Evolutionary conservation across 1,140 invertebrate genomes (phyloP).

Genomic region (Drosophila athabasca): DNA sequence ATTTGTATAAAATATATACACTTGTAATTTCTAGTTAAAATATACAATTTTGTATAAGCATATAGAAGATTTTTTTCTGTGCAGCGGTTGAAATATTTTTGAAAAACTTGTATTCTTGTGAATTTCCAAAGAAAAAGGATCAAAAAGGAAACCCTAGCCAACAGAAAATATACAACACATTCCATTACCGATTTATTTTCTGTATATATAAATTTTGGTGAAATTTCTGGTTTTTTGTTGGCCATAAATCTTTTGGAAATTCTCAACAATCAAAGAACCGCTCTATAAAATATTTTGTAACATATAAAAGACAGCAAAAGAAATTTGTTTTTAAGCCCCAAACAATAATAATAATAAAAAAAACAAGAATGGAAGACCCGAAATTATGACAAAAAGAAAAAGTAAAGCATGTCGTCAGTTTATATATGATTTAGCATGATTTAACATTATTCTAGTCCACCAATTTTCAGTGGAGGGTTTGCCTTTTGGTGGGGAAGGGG

Average conservation of each 20-base stretch:
- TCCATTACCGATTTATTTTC: conserved; percentile 21
- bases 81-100: conserved; percentile 15
- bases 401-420: conserved; percentile 38
- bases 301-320: conserved; percentile 40
- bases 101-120: conserved; percentile 22
- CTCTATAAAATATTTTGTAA: conserved; percentile 57
- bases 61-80: conserved; percentile 45
- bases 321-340: conserved; percentile 53
- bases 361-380: conserved; percentile 35
- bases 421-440: conserved; percentile 51
- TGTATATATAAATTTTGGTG: conserved; percentile 2
- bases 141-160: neutral
- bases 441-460: conserved; percentile 43
- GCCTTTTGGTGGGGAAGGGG: neutral
- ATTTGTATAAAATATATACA: conserved; percentile 33
- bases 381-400: conserved; percentile 38
- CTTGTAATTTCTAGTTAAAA: conserved; percentile 65
- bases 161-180: conserved; percentile 15
- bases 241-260: conserved; percentile 19
- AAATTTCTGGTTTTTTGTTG: neutral
- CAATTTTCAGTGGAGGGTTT: conserved; percentile 2
- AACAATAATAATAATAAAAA: conserved; percentile 34
- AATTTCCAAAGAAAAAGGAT: conserved; percentile 24
- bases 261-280: conserved; percentile 22
- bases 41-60: conserved; percentile 59